phyloP scores from a whole-genome alignment of 2,888 invertebrate genomes.

The Desoria tigrina region DNA sequence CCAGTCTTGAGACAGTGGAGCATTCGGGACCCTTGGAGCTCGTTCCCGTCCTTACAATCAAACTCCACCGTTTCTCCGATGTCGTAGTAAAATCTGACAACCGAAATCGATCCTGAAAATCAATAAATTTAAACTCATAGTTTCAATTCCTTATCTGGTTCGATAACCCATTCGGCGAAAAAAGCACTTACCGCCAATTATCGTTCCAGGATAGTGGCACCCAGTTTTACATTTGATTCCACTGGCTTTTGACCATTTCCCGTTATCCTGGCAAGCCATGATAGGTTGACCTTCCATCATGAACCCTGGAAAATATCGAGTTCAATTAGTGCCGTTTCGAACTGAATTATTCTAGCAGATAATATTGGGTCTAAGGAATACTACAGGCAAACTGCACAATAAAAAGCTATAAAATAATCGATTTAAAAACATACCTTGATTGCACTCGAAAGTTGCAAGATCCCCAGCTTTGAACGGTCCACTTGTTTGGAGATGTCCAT shows the following conservation, averaged over 20 bases:
- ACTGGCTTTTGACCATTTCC: constrained; percentile 75
- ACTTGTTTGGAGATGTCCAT: constrained; percentile 71
- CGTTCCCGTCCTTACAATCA: constrained; percentile 75
- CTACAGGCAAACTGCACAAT: no score
- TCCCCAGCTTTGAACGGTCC: constrained; percentile 81
- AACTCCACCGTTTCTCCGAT: constrained; percentile 83
- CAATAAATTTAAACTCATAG: no score
- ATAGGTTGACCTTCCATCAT: constrained; percentile 90
- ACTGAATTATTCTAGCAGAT: no score
- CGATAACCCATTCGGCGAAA: no score
- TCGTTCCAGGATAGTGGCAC: constrained; percentile 67
- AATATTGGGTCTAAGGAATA: no score
- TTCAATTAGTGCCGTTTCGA: no score
- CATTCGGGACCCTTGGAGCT: constrained; percentile 74
- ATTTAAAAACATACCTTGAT: no score
- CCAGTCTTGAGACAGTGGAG: constrained; percentile 77
- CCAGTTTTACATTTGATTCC: no score
- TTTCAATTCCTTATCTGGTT: no score
- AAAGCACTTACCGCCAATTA: no score
- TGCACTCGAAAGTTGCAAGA: constrained; percentile 83
- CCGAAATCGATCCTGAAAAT: constrained; percentile 80
- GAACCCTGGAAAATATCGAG: no score
- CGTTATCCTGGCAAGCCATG: constrained; percentile 83
- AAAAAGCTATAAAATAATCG: no score
- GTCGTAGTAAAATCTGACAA: constrained; percentile 83